Evolutionary conservation across 2,888 invertebrate genomes (phyloP), one percentile per base, ranked within the genome.

Genomic region (Carabus problematicus): DNA sequence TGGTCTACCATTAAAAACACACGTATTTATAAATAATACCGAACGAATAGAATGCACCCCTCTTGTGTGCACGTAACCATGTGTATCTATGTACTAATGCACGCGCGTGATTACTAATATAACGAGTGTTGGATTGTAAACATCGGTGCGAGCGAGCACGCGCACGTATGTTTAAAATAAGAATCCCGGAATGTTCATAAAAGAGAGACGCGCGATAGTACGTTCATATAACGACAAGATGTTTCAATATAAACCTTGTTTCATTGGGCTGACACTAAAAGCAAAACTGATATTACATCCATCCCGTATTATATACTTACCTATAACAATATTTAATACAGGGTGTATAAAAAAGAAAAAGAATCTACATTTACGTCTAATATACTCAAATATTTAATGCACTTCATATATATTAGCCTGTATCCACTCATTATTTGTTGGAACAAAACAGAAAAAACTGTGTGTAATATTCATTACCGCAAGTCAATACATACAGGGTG

Each of bases 101-200:
- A 67, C 19, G 60, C 60, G 52, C 52, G 66, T 42, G 58, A 66
- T 66, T 66, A 66, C 58, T 58, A 66, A 59, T 60, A 67, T 29
- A 29, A 29, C 29, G 29, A 3, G 60, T 67, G 60, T 60, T 60
- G 16, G 60, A 49, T 67, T 67, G 52, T 67, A 67, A 67, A 67
- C 67, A 67, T 42, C 12, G 14, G 42, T 9, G 39, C n/a, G 59
- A 3, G 11, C 40, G 14, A 8, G 42, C n/a, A 18, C n/a, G 59
- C 2, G 11, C 40, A 11, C 12, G 12, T 29, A 40, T 66, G 66
- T 67, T 67, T 67, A 67, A 67, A 67, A 67, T 67, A 54, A 49
- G 54, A 67, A 54, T 67, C 67, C 14, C 42, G 18, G 52, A 67
- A 67, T 67, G 67, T 59, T 67, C 67, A 67, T 67, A 67, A 52